Evolutionary conservation across 1,140 invertebrate species (phyloP).

Genomic region (Sinonovacula constricta): DNA sequence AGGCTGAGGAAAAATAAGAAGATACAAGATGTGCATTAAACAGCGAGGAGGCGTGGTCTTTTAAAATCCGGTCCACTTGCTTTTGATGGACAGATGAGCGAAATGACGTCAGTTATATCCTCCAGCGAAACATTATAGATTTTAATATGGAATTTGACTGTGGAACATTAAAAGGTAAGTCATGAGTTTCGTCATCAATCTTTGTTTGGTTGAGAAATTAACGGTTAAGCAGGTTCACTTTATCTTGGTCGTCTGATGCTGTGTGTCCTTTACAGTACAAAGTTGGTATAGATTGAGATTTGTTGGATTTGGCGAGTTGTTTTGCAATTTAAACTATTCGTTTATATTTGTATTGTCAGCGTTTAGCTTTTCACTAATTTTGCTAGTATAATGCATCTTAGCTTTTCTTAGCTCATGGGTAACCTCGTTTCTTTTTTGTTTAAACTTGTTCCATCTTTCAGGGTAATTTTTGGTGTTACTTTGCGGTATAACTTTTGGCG

Average conservation of each 20-base stretch:
- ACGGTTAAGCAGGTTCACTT: slow-evolving; percentile 6
- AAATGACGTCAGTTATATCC: too few species aligned
- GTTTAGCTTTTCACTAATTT: slow-evolving; percentile 2
- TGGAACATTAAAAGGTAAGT: background rate
- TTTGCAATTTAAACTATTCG: too few species aligned
- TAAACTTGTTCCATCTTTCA: too few species aligned
- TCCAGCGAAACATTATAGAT: slow-evolving; percentile 9
- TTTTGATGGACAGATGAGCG: too few species aligned
- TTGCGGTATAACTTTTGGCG: slow-evolving; percentile 18
- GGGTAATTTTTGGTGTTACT: background rate
- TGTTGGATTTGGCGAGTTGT: too few species aligned
- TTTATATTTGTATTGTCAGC: slow-evolving; percentile 7
- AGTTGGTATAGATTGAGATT: background rate
- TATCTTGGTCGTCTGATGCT: too few species aligned
- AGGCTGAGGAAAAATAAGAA: background rate
- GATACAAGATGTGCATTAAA: background rate
- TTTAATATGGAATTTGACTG: slow-evolving; percentile 1
- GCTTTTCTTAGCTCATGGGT: too few species aligned
- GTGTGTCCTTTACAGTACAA: background rate
- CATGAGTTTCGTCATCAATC: background rate
- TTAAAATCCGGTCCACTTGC: slow-evolving; percentile 11
- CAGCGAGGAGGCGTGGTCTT: slow-evolving; percentile 7
- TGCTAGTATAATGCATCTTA: too few species aligned
- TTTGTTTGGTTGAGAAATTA: slow-evolving; percentile 1
- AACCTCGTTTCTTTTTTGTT: too few species aligned